Evolutionary conservation across 2,797 vertebrate genomes (phyloP), one percentile per base, ranked within the genome.

Genomic region (Xiphorhynchus erythropygius): DNA sequence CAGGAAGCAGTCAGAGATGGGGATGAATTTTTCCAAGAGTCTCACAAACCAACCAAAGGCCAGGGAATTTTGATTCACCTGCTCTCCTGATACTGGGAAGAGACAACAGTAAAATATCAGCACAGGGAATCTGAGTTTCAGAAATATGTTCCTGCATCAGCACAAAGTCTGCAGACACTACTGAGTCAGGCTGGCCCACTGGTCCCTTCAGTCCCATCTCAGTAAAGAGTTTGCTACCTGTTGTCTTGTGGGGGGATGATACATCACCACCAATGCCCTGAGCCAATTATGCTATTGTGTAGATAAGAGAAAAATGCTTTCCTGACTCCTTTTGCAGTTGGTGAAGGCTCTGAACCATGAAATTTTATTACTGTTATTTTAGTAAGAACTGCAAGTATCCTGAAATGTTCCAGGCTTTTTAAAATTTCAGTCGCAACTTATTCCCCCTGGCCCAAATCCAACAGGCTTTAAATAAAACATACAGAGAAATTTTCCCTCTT

Each of bases 391-490:
- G 59, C 33, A 47, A 90, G 53, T 89, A 84, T 76, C 92, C 82
- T 94, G 79, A 93, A 91, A 93, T 5, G 24, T 91, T 96, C 56
- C 84, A 79, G 82, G 49, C 82, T 91, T 89, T 63, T 96, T 56
- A 91, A 91, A 93, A 96, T 94, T 91, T 90, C 69, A 90, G 33
- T 84, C 4, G 4, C 80, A 84, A 73, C 44, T 81, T 86, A 80
- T 10, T 92, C 76, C 82, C 73, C 13, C 8, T 79, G 89, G 79
- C 84, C 81, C 0, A 1, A 84, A 57, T 90, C 52, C 73, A 94
- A 92, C 32, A 84, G 32, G 50, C 35, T 71, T 92, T 92, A 87
- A 84, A 90, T 71, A 93, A 91, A 91, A 93, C 0, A 2, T 49
- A 63, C 22, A 52, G 33, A 92, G 65, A 91, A n/a, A 7, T 84